Evolutionary conservation across 2,888 invertebrate species (phyloP).

Genomic region (Nomada ruficornis): DNA sequence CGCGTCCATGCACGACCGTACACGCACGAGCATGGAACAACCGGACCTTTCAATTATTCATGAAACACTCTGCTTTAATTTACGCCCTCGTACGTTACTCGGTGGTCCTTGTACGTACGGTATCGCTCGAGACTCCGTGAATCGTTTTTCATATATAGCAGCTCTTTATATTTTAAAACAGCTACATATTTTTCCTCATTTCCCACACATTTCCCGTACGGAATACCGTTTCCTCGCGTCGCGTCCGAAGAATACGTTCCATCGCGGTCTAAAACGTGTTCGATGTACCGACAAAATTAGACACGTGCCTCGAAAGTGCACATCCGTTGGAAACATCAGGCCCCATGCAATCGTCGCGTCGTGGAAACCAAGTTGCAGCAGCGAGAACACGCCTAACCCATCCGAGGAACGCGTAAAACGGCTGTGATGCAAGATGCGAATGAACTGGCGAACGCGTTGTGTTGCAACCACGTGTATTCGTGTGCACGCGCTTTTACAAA

Average conservation of each 20-base stretch:
- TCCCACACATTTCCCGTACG: neutral
- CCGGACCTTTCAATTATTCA: conserved; percentile 72
- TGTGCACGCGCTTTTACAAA: conserved; percentile 6
- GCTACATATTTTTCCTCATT: neutral
- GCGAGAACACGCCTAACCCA: neutral
- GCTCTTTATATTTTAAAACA: neutral
- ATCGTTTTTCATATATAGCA: conserved; percentile 27
- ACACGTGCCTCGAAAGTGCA: neutral
- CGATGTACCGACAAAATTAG: conserved; percentile 5
- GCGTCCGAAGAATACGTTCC: neutral
- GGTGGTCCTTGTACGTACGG: conserved; percentile 46
- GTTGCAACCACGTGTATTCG: neutral
- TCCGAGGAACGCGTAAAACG: conserved; percentile 11
- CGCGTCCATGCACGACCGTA: conserved; percentile 9
- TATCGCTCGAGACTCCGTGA: conserved; percentile 16
- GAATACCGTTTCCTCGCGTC: neutral
- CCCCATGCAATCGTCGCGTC: neutral
- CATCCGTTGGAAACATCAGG: neutral
- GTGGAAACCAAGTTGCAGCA: neutral
- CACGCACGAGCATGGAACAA: conserved; percentile 58
- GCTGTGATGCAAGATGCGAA: conserved; percentile 33
- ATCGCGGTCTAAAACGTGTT: neutral
- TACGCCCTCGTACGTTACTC: conserved; percentile 56
- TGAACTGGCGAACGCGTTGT: conserved; percentile 10
- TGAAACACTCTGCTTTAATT: conserved; percentile 77